A percentile compares a stretch with the other conserved stretches of the same genome.
These are phyloP conservation scores for Lithobates pipiens DNA, from an alignment of 2,797 vertebrate species.

Conservation along the genomic window DNA sequence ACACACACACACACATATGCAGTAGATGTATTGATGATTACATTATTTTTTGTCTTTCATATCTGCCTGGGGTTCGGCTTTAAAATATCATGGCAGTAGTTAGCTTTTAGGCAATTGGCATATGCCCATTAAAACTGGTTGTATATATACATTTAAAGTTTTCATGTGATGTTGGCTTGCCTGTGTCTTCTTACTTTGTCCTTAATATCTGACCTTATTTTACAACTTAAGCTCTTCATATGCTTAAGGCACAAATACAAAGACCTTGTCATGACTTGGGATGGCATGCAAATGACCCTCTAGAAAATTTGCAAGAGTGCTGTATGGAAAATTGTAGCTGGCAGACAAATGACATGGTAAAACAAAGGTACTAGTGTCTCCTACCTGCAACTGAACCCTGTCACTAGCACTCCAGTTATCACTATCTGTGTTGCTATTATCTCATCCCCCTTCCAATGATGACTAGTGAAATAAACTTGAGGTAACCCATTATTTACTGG, in stretches of 20 bases:
- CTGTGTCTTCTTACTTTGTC: not conserved
- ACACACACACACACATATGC: no score
- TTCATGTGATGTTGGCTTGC: no score
- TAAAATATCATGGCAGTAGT: no score
- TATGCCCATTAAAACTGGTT: no score
- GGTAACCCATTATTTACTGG: slow-evolving; percentile 2
- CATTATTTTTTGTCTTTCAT: no score
- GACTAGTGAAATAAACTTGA: not conserved
- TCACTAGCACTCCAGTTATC: slow-evolving; percentile 3
- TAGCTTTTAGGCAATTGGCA: no score
- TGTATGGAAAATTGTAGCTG: slow-evolving; percentile 19
- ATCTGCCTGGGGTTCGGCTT: no score
- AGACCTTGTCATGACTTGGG: not conserved
- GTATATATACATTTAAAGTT: no score
- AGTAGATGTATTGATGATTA: no score
- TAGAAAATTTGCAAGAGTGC: slow-evolving; percentile 55
- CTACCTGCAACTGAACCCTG: slow-evolving; percentile 4
- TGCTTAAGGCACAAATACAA: slow-evolving; percentile 29
- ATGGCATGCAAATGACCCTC: slow-evolving; percentile 51
- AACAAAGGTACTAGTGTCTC: slow-evolving; percentile 48
- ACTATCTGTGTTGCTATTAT: slow-evolving; percentile 19
- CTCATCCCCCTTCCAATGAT: not conserved
- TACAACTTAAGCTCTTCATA: not conserved
- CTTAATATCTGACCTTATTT: not conserved
- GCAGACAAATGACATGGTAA: not conserved